Conservation (phyloP, 1,140 invertebrate genomes). For the Nephila pilipes region DNA sequence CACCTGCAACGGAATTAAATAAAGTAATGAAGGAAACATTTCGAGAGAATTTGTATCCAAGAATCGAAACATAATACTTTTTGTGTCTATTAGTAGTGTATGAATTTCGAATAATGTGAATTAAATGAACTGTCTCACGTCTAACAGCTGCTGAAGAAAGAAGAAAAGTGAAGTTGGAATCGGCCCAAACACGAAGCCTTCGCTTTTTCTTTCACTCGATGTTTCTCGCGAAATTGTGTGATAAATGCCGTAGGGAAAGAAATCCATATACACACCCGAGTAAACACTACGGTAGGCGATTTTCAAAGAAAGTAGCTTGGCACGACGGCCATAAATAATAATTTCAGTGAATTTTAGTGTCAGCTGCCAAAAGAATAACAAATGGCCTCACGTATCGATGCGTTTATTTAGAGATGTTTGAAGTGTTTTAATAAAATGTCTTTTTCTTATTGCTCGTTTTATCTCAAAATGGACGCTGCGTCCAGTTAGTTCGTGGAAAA, state of each 20-base stretch:
- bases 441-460: too few relatives aligned
- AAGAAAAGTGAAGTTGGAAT: constrained; percentile 3
- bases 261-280: not conserved
- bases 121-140: not conserved
- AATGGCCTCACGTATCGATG: not conserved
- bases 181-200: not conserved
- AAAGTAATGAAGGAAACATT: too few relatives aligned
- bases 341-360: not conserved
- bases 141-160: not conserved
- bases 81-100: too few relatives aligned
- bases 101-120: not conserved
- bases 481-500: too few relatives aligned
- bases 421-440: not conserved
- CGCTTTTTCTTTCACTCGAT: not conserved
- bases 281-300: not conserved
- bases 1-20: too few relatives aligned
- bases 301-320: not conserved
- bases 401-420: not conserved
- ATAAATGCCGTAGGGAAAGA: not conserved
- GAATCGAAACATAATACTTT: too few relatives aligned
- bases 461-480: too few relatives aligned
- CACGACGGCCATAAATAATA: not conserved
- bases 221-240: not conserved
- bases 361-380: not conserved
- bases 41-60: too few relatives aligned